These are phyloP conservation scores for Apantesis nais DNA, from an alignment of 2,888 invertebrate species.

Conservation along the genomic window DNA sequence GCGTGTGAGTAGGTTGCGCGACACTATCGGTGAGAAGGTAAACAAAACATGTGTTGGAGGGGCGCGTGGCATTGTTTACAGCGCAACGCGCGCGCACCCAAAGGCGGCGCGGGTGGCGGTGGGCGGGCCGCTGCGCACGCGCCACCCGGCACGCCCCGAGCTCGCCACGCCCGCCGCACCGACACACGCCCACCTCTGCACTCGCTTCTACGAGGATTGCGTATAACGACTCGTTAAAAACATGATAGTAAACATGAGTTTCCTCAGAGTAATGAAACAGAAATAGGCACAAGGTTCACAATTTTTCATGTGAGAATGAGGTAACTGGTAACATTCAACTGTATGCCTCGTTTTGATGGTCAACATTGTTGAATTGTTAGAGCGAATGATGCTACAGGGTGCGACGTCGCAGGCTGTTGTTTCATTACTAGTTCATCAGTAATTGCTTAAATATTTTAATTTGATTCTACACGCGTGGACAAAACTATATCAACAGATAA, in stretches of 20 bases:
- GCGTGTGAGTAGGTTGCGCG: background rate
- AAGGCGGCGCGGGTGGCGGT: background rate
- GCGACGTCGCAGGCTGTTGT: too few species aligned
- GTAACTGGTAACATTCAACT: too few species aligned
- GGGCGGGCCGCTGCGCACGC: background rate
- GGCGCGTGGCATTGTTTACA: slow-evolving; percentile 14
- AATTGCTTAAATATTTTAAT: too few species aligned
- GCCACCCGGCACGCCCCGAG: background rate
- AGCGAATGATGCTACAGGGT: too few species aligned
- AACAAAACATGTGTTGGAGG: slow-evolving; percentile 9
- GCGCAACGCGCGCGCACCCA: background rate
- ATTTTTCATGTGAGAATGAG: background rate
- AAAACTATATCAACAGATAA: too few species aligned
- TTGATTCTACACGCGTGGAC: too few species aligned
- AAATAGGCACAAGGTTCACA: background rate
- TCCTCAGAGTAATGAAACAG: background rate
- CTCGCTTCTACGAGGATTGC: background rate
- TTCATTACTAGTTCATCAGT: too few species aligned
- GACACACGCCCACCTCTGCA: background rate
- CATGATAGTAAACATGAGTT: background rate
- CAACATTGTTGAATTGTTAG: too few species aligned
- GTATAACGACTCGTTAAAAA: background rate
- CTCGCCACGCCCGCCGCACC: background rate
- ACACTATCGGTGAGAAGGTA: slow-evolving; percentile 5
- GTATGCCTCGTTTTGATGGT: background rate